A percentile compares a stretch with the other conserved stretches of the same genome.
Evolutionary conservation across 1,140 invertebrate species (phyloP).

Genomic region (Aphidius ervi): DNA sequence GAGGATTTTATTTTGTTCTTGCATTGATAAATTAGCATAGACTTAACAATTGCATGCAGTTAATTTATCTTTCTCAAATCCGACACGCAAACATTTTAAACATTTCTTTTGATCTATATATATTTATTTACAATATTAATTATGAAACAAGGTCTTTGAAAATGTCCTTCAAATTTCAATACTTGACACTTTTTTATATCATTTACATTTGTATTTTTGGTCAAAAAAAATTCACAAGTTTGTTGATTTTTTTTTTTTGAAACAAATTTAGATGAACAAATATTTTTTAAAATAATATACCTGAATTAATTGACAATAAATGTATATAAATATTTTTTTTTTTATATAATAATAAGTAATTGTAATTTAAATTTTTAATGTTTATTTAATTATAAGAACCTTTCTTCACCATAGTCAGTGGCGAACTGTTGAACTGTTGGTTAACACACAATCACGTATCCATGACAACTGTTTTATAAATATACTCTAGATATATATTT

Average conservation of each 20-base stretch:
- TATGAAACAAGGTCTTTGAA: neutral
- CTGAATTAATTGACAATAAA: too few species aligned
- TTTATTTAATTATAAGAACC: neutral
- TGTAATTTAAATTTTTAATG: too few species aligned
- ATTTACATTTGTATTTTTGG: too few species aligned
- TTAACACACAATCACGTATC: conserved; percentile 33
- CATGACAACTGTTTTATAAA: conserved; percentile 36
- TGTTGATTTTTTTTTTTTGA: too few species aligned
- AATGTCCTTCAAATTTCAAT: neutral
- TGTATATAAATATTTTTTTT: too few species aligned
- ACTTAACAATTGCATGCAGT: conserved; percentile 36
- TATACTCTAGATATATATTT: conserved; percentile 2
- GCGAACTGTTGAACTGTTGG: conserved; percentile 34
- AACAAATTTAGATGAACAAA: too few species aligned
- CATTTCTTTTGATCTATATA: conserved; percentile 29
- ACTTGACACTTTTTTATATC: too few species aligned
- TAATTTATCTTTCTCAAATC: conserved; percentile 26
- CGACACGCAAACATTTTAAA: conserved; percentile 35
- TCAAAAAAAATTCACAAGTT: too few species aligned
- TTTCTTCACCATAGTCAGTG: conserved; percentile 31
- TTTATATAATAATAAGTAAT: too few species aligned
- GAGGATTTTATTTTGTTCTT: neutral
- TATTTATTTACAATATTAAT: neutral
- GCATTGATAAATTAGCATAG: conserved; percentile 37
- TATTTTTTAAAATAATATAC: too few species aligned